Percentiles rank a stretch among this genome's conserved stretches.
Evolutionary conservation across 2,113 vertebrate genomes (phyloP).

Genomic region (Pangasianodon hypophthalmus): DNA sequence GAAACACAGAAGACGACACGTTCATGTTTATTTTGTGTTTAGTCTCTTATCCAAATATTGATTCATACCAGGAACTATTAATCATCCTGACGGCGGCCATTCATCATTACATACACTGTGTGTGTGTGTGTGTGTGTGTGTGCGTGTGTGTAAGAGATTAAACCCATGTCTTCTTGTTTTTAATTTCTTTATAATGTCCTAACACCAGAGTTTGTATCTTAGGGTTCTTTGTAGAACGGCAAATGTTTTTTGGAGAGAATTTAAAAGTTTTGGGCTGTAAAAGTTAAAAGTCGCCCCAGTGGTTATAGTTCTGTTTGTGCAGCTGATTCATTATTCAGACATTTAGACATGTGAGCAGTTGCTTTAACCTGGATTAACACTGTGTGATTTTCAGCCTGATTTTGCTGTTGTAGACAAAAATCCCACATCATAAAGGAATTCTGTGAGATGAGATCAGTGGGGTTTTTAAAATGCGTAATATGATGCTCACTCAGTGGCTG

Average conservation of each 20-base stretch:
- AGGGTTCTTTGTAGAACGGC: background rate
- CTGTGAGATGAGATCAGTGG: background rate
- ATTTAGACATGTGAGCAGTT: background rate
- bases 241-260: background rate
- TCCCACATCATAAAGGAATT: background rate
- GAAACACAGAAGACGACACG: conserved; percentile 18
- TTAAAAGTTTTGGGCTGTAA: background rate
- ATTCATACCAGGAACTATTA: conserved; percentile 18
- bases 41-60: background rate
- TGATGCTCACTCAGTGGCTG: background rate
- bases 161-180: background rate
- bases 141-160: background rate
- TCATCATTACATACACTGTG: conserved; percentile 7
- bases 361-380: background rate
- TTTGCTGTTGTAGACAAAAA: background rate
- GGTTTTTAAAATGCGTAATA: background rate
- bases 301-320: background rate
- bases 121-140: background rate
- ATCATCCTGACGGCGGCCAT: conserved; percentile 29
- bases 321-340: background rate
- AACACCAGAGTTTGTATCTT: background rate
- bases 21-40: conserved; percentile 25
- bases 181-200: background rate
- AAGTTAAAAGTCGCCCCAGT: background rate
- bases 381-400: background rate